Evolutionary conservation across 1,140 invertebrate species (phyloP), one percentile per base, ranked within the genome.

Genomic region (Drosophila auraria): DNA sequence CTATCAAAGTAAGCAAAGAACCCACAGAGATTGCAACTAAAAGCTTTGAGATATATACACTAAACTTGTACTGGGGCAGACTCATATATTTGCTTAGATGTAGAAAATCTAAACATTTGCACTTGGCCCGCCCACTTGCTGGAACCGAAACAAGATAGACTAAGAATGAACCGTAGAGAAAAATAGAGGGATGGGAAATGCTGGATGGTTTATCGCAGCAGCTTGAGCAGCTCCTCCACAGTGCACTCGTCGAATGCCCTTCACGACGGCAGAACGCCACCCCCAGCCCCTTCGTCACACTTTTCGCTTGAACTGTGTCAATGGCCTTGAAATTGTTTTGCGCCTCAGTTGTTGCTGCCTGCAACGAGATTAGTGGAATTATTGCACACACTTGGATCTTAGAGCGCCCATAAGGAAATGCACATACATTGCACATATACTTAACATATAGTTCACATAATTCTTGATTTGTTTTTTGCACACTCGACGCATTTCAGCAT

Each of bases 261-360:
- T 86, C 74, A 78, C 53, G 58, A 62, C 60, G 42, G 45, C 78
- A 51, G 50, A 36, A 15, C 25, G 36, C 47, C 23, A 7, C 30
- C 25, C 25, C 20, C 27, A 23, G 23, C 11, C 56, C 61, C 66
- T 59, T 70, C 14, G 36, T 38, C 54, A 45, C 59, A 74, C 72
- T 83, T 83, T 69, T 80, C 83, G 80, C 77, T 80, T 75, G 68
- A 87, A 87, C 76, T 87, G 77, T 87, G 83, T 80, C 83, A 87
- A 82, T 80, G 83, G 83, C 83, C 83, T 87, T 87, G 83, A 87
- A 87, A 87, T 87, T 87, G 83, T 87, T 87, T 87, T 87, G 83
- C 80, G 70, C 68, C 76, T 86, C 68, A 83, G 83, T 82, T 80
- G 61, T 63, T 73, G 82, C 79, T 75, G 79, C 66, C 64, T 57